Percentiles rank a stretch among this genome's conserved stretches.
Conservation (phyloP, 2,888 invertebrate species). For the Drosophila formosana region DNA sequence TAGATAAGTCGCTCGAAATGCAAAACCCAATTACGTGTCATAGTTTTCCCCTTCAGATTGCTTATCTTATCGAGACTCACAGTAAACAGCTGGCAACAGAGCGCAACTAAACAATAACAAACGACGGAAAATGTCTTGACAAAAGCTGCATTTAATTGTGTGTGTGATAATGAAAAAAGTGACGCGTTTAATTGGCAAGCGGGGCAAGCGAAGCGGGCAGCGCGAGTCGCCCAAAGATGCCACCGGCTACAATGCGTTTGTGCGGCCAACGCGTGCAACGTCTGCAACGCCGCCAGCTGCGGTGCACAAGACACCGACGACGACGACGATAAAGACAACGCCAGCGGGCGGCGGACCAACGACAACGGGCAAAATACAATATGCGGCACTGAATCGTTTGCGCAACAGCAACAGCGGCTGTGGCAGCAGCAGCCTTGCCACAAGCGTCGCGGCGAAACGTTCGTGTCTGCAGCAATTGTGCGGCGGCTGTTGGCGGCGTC, state of each 20-base stretch:
- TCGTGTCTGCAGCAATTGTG: constrained; percentile 26
- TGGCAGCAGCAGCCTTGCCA: constrained; percentile 20
- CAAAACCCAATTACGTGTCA: constrained; percentile 52
- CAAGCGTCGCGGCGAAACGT: constrained; percentile 9
- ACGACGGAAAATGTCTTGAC: constrained; percentile 21
- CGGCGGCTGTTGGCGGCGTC: constrained; percentile 43
- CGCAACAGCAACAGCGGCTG: constrained; percentile 47
- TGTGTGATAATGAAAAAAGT: constrained; percentile 76
- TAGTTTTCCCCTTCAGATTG: constrained; percentile 46
- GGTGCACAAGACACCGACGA: constrained; percentile 70
- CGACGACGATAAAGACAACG: constrained; percentile 28
- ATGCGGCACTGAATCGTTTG: constrained; percentile 79
- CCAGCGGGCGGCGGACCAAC: constrained; percentile 30
- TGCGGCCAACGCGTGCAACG: constrained; percentile 42
- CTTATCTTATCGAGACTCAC: constrained; percentile 52
- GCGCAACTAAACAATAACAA: constrained; percentile 1
- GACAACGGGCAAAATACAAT: constrained; percentile 74
- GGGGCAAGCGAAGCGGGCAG: constrained; percentile 40
- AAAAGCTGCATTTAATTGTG: constrained; percentile 60
- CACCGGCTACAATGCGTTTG: constrained; percentile 61
- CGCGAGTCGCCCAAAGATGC: constrained; percentile 64
- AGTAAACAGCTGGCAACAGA: constrained; percentile 30
- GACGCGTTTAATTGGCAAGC: constrained; percentile 74
- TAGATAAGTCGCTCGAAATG: constrained; percentile 50
- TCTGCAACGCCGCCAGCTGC: constrained; percentile 38